These are phyloP conservation scores for Halesus radiatus DNA, from an alignment of 1,140 invertebrate genomes.

Conservation along the genomic window DNA sequence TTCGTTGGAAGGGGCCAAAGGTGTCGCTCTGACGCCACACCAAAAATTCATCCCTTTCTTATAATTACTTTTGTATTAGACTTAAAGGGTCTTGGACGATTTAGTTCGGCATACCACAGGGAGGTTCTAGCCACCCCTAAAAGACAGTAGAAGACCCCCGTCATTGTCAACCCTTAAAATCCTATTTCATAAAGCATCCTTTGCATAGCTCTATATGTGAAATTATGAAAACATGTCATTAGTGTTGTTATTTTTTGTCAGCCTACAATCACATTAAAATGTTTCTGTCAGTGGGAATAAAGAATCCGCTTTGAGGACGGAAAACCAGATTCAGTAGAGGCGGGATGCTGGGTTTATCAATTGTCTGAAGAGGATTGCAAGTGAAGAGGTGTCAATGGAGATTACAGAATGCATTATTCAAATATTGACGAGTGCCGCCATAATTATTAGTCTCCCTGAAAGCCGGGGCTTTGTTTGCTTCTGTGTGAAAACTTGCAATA, in stretches of 20 bases:
- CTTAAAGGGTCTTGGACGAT: conserved; percentile 40
- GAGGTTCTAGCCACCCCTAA: conserved; percentile 33
- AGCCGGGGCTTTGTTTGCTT: no score
- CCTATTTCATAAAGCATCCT: conserved; percentile 31
- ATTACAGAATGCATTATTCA: conserved; percentile 19
- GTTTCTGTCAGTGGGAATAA: conserved; percentile 25
- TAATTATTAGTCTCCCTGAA: conserved; percentile 1
- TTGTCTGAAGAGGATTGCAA: not conserved
- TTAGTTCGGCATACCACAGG: conserved; percentile 48
- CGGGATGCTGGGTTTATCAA: not conserved
- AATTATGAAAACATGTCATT: conserved; percentile 49
- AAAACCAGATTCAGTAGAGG: conserved; percentile 3
- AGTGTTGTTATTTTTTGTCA: conserved; percentile 38
- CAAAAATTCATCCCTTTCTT: conserved; percentile 19
- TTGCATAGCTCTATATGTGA: conserved; percentile 36
- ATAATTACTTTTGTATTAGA: conserved; percentile 55
- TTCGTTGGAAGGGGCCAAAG: conserved; percentile 37
- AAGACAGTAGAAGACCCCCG: conserved; percentile 24
- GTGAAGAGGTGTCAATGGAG: conserved; percentile 3
- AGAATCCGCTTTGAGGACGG: conserved; percentile 13
- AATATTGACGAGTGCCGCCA: not conserved
- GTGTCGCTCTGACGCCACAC: conserved; percentile 33
- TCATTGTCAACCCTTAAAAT: conserved; percentile 23
- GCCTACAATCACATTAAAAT: conserved; percentile 8
- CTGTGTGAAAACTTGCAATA: no score